Percentiles rank a stretch among this genome's conserved stretches.
Conservation (phyloP, 2,797 vertebrate species). For the Psittacula echo region DNA sequence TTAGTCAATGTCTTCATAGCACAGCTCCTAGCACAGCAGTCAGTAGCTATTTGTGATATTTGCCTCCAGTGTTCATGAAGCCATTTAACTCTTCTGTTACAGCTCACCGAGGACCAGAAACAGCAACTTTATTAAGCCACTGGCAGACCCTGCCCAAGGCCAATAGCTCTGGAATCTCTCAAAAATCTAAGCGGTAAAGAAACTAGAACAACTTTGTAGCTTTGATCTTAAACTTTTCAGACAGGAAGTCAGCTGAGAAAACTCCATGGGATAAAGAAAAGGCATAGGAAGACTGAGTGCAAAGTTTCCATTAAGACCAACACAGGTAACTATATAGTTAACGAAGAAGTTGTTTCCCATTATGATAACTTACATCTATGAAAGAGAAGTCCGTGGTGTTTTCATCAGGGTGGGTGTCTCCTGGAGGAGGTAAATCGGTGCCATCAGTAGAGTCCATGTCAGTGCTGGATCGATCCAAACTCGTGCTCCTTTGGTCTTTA, state of each 20-base stretch:
- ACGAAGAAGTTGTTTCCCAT: not conserved
- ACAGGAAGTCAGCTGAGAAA: not conserved
- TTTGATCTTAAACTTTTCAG: not conserved
- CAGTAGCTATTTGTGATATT: not conserved
- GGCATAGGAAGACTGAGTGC: not conserved
- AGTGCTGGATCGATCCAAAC: slow-evolving; percentile 73
- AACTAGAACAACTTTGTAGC: not conserved
- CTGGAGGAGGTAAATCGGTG: not conserved
- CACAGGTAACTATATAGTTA: rapidly evolving
- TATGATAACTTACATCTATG: slow-evolving; percentile 65
- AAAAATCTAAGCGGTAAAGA: not conserved
- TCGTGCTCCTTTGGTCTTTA: slow-evolving; percentile 70
- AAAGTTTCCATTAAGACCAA: not conserved
- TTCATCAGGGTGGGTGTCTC: not conserved
- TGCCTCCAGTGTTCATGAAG: not conserved
- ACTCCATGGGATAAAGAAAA: not conserved
- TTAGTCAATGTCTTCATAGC: not conserved
- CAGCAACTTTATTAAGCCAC: not conserved
- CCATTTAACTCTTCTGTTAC: not conserved
- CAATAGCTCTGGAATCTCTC: not conserved
- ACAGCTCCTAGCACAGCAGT: not conserved
- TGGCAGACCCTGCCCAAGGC: not conserved
- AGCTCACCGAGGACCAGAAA: not conserved
- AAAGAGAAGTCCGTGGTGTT: slow-evolving; percentile 76
- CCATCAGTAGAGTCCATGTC: slow-evolving; percentile 77